These are phyloP conservation scores for Nasonia giraulti DNA, from an alignment of 1,140 invertebrate genomes.

Conservation along the genomic window DNA sequence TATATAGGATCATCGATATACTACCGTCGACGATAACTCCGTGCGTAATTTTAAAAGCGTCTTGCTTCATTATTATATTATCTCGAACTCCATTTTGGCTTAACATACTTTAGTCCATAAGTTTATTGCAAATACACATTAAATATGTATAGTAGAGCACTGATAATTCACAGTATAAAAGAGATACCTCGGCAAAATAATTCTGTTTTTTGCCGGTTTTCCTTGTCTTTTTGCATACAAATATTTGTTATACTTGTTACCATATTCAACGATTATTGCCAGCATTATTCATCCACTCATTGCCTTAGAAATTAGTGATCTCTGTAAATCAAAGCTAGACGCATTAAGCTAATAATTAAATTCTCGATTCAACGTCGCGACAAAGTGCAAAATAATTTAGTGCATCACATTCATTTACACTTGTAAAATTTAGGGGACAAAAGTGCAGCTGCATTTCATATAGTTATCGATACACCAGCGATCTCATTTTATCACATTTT, in stretches of 20 bases:
- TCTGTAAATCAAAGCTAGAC: slow-evolving; percentile 45
- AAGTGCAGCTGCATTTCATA: not conserved
- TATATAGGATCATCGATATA: slow-evolving; percentile 34
- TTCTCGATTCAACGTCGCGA: not conserved
- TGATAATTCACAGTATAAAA: slow-evolving; percentile 17
- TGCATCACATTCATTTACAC: not conserved
- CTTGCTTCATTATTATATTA: not conserved
- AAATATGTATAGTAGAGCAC: slow-evolving; percentile 21
- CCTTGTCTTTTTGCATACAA: not conserved
- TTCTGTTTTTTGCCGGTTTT: not conserved
- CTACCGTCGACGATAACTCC: not conserved
- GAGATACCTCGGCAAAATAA: not conserved
- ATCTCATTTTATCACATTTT: slow-evolving; percentile 27
- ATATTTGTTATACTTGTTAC: slow-evolving; percentile 32
- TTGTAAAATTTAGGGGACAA: not conserved
- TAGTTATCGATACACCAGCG: slow-evolving; percentile 3
- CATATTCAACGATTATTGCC: slow-evolving; percentile 31
- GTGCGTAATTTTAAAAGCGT: not conserved
- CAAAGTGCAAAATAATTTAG: slow-evolving; percentile 15
- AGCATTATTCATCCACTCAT: slow-evolving; percentile 18
- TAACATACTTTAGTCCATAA: not conserved
- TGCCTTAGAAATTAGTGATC: slow-evolving; percentile 38
- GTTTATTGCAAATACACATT: not conserved
- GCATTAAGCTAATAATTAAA: slow-evolving; percentile 29
- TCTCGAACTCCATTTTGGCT: slow-evolving; percentile 16